phyloP scores from a whole-genome alignment of 2,888 invertebrate species.

The Lymantria monacha region DNA sequence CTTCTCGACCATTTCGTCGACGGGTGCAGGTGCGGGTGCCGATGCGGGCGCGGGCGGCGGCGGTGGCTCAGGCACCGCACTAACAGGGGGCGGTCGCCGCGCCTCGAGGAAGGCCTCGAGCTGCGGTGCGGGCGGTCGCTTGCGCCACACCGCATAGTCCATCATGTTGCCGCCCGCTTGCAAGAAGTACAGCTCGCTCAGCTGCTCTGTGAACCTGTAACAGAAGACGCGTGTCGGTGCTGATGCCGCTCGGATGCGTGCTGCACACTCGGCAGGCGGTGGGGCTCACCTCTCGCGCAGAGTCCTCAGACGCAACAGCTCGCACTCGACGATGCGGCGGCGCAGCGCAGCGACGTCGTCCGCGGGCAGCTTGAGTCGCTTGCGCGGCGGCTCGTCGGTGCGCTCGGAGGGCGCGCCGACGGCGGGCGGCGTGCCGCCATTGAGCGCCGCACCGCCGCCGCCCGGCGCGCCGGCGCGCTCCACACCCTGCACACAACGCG shows the following conservation, averaged over 20 bases:
- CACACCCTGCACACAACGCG: slow-evolving; percentile 54
- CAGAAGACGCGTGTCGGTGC: too few species aligned
- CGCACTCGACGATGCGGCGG: slow-evolving; percentile 87
- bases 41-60: slow-evolving; percentile 62
- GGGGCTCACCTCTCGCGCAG: slow-evolving; percentile 79
- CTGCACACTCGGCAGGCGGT: not conserved
- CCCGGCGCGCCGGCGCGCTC: slow-evolving; percentile 49
- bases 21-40: slow-evolving; percentile 46
- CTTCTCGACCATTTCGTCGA: slow-evolving; percentile 69
- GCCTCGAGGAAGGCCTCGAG: slow-evolving; percentile 89
- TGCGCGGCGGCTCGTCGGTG: slow-evolving; percentile 60
- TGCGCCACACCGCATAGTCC: slow-evolving; percentile 93
- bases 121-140: slow-evolving; percentile 88
- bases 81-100: slow-evolving; percentile 82
- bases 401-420: slow-evolving; percentile 37
- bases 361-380: slow-evolving; percentile 46
- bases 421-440: slow-evolving; percentile 37
- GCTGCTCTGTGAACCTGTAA: slow-evolving; percentile 89
- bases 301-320: slow-evolving; percentile 85
- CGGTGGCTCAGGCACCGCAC: slow-evolving; percentile 84
- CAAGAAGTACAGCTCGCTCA: slow-evolving; percentile 93
- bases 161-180: slow-evolving; percentile 93
- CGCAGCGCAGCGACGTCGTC: slow-evolving; percentile 72
- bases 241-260: too few species aligned
- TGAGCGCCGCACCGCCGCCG: slow-evolving; percentile 41